Evolutionary conservation across 2,888 invertebrate species (phyloP).

Genomic region (Andrena bicolor): DNA sequence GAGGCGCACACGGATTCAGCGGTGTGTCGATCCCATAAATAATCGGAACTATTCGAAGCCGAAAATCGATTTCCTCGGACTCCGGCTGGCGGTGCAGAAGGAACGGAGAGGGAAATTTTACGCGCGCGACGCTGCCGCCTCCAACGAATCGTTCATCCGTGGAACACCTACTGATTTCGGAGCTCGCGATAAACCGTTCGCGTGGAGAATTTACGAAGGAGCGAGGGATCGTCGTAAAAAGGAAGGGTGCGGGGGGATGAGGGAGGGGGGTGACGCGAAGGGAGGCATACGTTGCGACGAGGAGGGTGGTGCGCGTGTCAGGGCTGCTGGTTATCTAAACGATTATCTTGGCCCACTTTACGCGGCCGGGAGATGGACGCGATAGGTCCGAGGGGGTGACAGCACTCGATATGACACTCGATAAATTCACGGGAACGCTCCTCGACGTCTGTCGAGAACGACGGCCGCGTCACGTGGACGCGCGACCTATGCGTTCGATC

Average conservation of each 20-base stretch:
- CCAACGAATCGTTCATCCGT: slow-evolving; percentile 22
- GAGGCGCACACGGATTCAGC: neutral
- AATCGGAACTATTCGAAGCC: neutral
- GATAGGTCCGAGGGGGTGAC: slow-evolving; percentile 59
- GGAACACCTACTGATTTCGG: slow-evolving; percentile 19
- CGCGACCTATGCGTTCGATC: neutral
- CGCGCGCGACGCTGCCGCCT: slow-evolving; percentile 9
- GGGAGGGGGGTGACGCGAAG: neutral
- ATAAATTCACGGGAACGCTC: slow-evolving; percentile 60
- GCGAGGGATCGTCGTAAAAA: neutral
- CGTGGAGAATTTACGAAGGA: slow-evolving; percentile 26
- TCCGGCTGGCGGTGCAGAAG: neutral
- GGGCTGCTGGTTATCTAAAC: slow-evolving; percentile 57
- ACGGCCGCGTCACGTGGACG: slow-evolving; percentile 4
- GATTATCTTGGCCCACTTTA: slow-evolving; percentile 71
- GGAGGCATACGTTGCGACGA: neutral
- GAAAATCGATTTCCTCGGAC: slow-evolving; percentile 12
- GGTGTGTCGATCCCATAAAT: neutral
- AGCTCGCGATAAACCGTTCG: slow-evolving; percentile 20
- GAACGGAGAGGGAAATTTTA: neutral
- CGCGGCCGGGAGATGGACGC: slow-evolving; percentile 45
- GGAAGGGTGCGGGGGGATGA: neutral
- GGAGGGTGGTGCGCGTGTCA: slow-evolving; percentile 14
- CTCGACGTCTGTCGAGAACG: slow-evolving; percentile 43
- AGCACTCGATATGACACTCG: slow-evolving; percentile 62